These are phyloP conservation scores for Onychomys arenicola DNA, from an alignment of 2,797 vertebrate genomes.

Conservation along the genomic window DNA sequence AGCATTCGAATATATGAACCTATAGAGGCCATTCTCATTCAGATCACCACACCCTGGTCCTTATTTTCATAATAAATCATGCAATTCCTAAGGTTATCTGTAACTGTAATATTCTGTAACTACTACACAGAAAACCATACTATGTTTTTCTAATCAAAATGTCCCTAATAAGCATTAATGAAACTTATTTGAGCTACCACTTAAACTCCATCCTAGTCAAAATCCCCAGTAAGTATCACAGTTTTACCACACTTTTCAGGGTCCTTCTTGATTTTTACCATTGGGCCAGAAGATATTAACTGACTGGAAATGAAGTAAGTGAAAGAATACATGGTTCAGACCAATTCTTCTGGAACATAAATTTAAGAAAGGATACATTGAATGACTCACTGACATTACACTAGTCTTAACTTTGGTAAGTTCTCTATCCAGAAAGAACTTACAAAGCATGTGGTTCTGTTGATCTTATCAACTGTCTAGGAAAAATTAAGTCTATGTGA, in stretches of 20 bases:
- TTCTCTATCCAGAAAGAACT: conserved; percentile 48
- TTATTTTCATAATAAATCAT: not conserved
- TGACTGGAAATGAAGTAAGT: conserved; percentile 22
- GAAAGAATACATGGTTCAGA: conserved; percentile 40
- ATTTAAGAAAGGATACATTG: conserved; percentile 32
- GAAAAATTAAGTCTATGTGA: conserved; percentile 24
- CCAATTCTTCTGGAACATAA: not conserved
- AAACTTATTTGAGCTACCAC: conserved; percentile 34
- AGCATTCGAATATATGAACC: not conserved
- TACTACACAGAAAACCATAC: not conserved
- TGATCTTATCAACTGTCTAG: conserved; percentile 59
- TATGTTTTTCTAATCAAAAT: not conserved
- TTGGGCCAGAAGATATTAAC: not conserved
- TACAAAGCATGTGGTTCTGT: conserved; percentile 58
- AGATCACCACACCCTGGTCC: not conserved
- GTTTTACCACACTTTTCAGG: not conserved
- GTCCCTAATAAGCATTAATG: not conserved
- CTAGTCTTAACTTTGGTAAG: conserved; percentile 44
- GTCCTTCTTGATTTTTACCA: not conserved
- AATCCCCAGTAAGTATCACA: conserved; percentile 14
- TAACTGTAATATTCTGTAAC: conserved; percentile 16
- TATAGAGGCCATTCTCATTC: not conserved
- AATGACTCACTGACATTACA: conserved; percentile 35
- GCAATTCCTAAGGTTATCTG: not conserved
- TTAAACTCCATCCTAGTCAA: conserved; percentile 2